These are phyloP conservation scores for Samia ricini DNA, from an alignment of 1,140 invertebrate genomes.

Conservation along the genomic window DNA sequence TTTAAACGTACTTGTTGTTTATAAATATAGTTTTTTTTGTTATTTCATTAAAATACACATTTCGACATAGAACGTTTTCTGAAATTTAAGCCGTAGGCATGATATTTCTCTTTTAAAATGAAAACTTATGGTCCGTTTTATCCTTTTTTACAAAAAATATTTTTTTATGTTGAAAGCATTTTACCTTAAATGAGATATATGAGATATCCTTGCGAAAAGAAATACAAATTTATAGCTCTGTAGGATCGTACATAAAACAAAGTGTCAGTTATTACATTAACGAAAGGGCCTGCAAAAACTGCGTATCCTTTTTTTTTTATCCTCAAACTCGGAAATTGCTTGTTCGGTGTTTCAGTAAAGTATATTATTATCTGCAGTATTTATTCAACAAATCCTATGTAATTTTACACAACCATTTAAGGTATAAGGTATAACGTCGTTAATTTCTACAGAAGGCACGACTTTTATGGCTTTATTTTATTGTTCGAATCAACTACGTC, in stretches of 20 bases:
- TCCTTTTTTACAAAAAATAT: not conserved
- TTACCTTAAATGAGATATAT: not conserved
- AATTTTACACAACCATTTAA: no score
- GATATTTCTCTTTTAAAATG: no score
- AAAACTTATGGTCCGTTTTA: no score
- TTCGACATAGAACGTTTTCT: no score
- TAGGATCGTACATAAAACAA: slow-evolving; percentile 64
- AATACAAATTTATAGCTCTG: slow-evolving; percentile 37
- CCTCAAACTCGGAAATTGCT: slow-evolving; percentile 46
- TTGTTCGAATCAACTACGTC: no score
- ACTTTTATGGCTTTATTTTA: no score
- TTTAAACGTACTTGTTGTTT: no score
- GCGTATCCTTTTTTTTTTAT: slow-evolving; percentile 64
- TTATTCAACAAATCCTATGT: slow-evolving; percentile 22
- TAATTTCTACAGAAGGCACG: no score
- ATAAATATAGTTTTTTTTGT: no score
- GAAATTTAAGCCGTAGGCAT: no score
- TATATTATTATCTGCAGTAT: slow-evolving; percentile 21
- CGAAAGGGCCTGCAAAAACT: slow-evolving; percentile 57
- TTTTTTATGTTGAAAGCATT: not conserved
- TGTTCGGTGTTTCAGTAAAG: slow-evolving; percentile 29
- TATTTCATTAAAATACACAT: no score
- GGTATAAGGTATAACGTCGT: no score
- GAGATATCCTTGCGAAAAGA: not conserved
- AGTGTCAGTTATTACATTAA: slow-evolving; percentile 74